phyloP scores from a whole-genome alignment of 2,888 invertebrate species.

The Linnaemya tessellans region DNA sequence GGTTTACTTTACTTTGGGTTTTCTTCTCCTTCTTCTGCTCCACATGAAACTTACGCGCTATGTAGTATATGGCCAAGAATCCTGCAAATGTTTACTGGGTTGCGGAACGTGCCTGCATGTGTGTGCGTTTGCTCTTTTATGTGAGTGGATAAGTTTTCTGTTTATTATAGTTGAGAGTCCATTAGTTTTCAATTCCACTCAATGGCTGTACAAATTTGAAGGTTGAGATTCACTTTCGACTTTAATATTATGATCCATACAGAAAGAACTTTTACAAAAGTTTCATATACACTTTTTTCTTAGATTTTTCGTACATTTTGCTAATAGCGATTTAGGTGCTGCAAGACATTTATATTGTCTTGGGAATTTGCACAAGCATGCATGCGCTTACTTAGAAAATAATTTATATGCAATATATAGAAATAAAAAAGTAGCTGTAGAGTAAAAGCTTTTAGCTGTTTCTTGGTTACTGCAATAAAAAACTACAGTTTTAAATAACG shows the following conservation, averaged over 20 bases:
- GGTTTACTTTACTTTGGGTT: no score
- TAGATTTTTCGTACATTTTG: not conserved
- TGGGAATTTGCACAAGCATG: not conserved
- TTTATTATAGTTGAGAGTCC: conserved; percentile 37
- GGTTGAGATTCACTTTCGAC: conserved; percentile 4
- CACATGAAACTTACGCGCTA: not conserved
- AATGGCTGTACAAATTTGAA: conserved; percentile 1
- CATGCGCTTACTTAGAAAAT: not conserved
- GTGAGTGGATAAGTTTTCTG: not conserved
- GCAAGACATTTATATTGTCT: not conserved
- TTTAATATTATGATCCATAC: conserved; percentile 5
- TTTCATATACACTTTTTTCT: conserved; percentile 5
- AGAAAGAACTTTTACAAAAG: conserved; percentile 47
- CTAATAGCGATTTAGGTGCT: conserved; percentile 38
- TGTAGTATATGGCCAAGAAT: not conserved
- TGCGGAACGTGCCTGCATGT: not conserved
- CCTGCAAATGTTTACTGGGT: not conserved
- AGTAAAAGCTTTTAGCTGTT: conserved; percentile 29
- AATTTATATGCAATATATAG: conserved; percentile 23
- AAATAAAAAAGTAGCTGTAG: not conserved
- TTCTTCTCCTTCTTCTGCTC: not conserved
- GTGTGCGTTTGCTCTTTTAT: not conserved
- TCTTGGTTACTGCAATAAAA: not conserved
- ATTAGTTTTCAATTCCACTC: conserved; percentile 48
- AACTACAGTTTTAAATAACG: conserved; percentile 24